phyloP scores from a whole-genome alignment of 2,888 invertebrate species.

The Drosophila picticornis region DNA sequence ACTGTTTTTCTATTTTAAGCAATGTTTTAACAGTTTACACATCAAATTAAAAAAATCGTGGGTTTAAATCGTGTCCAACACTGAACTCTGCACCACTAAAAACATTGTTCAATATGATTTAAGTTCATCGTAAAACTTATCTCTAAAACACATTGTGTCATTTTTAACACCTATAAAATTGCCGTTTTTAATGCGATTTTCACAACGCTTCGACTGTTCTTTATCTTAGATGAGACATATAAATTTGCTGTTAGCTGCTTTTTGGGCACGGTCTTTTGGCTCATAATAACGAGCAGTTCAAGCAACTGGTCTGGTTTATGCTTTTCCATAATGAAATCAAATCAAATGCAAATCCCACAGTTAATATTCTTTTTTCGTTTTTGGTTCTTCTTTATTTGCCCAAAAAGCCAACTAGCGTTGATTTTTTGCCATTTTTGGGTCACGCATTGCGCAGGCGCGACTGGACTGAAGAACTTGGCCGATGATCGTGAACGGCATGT shows the following conservation, averaged over 20 bases:
- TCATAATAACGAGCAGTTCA: conserved; percentile 2
- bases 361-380: conserved; percentile 7
- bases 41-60: background rate
- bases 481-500: conserved; percentile 42
- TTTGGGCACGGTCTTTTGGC: conserved; percentile 3
- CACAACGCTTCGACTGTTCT: background rate
- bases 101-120: background rate
- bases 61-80: background rate
- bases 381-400: conserved; percentile 18
- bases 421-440: conserved; percentile 62
- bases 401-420: conserved; percentile 31
- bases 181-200: background rate
- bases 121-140: background rate
- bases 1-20: background rate
- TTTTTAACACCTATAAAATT: background rate
- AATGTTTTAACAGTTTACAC: background rate
- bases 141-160: background rate
- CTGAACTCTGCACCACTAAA: background rate
- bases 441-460: conserved; percentile 43
- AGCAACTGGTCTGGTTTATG: conserved; percentile 14
- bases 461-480: conserved; percentile 12
- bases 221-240: background rate
- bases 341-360: conserved; percentile 57
- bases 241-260: conserved; percentile 1
- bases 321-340: conserved; percentile 34